Percentiles rank a stretch among this genome's conserved stretches.
These are phyloP conservation scores for Empidonax alnorum DNA, from an alignment of 2,113 vertebrate genomes.

Conservation along the genomic window DNA sequence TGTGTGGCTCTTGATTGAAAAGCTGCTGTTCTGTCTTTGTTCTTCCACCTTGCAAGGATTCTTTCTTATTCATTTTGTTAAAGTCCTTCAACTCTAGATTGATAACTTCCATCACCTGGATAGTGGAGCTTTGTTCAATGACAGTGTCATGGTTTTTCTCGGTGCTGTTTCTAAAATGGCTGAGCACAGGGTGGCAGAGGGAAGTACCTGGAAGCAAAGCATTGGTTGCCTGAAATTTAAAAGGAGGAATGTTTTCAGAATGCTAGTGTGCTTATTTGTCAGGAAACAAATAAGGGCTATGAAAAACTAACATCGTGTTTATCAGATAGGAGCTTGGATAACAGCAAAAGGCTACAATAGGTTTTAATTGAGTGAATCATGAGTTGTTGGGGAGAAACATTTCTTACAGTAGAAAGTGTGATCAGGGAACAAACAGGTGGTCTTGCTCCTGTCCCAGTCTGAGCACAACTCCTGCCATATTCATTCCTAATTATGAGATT, in stretches of 20 bases:
- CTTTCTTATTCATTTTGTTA: constrained; percentile 66
- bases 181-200: constrained; percentile 5
- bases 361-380: not conserved
- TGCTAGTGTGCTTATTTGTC: not conserved
- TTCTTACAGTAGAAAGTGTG: not conserved
- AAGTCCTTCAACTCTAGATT: constrained; percentile 63
- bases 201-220: not conserved
- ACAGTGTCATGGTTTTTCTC: constrained; percentile 13
- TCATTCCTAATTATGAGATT: not conserved
- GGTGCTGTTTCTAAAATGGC: constrained; percentile 61
- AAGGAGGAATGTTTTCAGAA: constrained; percentile 27
- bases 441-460: not conserved
- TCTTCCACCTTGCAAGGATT: constrained; percentile 53
- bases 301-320: not conserved
- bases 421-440: not conserved
- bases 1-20: constrained; percentile 51
- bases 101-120: constrained; percentile 57
- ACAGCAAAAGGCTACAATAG: not conserved
- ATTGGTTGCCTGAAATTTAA: constrained; percentile 50
- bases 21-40: constrained; percentile 45
- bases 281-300: not conserved
- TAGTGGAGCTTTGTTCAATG: not conserved
- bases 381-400: not conserved
- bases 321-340: not conserved
- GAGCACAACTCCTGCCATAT: not conserved